Base-by-base conservation (phyloP, 2,113 vertebrate species). In the Hippocampus comes region DNA sequence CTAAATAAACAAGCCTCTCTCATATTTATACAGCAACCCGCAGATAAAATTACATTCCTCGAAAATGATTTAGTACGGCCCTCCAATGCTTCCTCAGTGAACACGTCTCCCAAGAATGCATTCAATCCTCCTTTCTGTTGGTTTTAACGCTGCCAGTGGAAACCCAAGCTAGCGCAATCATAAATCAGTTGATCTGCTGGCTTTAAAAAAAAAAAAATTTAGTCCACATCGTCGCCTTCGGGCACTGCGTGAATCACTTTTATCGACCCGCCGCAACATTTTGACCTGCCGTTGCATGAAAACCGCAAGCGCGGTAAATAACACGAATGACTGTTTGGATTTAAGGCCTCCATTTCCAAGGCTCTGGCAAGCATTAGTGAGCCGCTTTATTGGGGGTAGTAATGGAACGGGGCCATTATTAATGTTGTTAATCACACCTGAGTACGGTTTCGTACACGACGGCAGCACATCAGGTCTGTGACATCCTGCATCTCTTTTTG, bases 1-100 rank as follows among this genome's bases (percentile, higher is more conserved):
- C 63, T 23, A 43, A 76, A 73, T 78, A 76, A 80, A 82, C 72
- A 76, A 75, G 67, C 5, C 25, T 69, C 69, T 51, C 78, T 63
- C 56, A 83, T 78, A 77, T 82, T 79, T 82, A 81, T 46, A 48
- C 42, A 48, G 64, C 75, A 79, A 72, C 56, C 8, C 63, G 67
- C 68, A 77, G 75, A 67, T 68, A 48, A 48, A 77, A 83, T 78
- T 72, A 34, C 73, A 77, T 20, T 41, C 72, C 41, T 34, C 1
- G 21, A 43, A 46, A 84, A 77, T 77, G 67, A 82, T 84, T 78
- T 42, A 79, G 76, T 14, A 53, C 53, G 43, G 64, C 38, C 67
- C 70, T 61, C 55, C 67, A 75, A 48, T 63, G 49, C 73, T 67
- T 69, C 15, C 9, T 55, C 51, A 61, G 66, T 27, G n/a, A 34